Conservation (phyloP, 2,113 vertebrate genomes). For the Mastomys natalensis region DNA sequence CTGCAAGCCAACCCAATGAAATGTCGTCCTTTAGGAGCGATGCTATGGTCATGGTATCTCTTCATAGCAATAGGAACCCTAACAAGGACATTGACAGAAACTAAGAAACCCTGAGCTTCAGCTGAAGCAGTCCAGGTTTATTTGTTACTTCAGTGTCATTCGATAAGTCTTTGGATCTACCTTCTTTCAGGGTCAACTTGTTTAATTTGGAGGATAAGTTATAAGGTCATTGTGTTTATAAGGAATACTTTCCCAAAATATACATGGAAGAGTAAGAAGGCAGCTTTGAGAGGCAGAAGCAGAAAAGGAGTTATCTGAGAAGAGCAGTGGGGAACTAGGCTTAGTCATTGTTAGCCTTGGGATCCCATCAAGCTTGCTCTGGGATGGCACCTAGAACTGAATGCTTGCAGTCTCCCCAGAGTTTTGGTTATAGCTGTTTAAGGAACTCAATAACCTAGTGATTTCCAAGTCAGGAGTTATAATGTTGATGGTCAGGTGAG, state of each 20-base stretch:
- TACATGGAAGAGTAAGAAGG: neutral
- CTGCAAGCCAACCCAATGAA: neutral
- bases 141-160: neutral
- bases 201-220: constrained; percentile 19
- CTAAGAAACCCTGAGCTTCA: neutral
- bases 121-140: neutral
- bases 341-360: neutral
- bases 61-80: neutral
- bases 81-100: neutral
- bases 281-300: neutral
- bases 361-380: neutral
- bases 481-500: neutral
- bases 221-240: constrained; percentile 15
- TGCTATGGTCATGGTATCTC: neutral
- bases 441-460: neutral
- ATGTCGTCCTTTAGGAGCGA: neutral
- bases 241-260: constrained; percentile 15
- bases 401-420: neutral
- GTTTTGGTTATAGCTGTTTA: neutral
- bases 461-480: neutral
- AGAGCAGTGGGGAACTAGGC: neutral
- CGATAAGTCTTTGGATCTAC: neutral
- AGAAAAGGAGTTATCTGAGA: constrained; percentile 14
- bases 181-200: neutral
- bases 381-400: neutral